phyloP scores from a whole-genome alignment of 2,888 invertebrate genomes.

The Patella ulyssiponensis region DNA sequence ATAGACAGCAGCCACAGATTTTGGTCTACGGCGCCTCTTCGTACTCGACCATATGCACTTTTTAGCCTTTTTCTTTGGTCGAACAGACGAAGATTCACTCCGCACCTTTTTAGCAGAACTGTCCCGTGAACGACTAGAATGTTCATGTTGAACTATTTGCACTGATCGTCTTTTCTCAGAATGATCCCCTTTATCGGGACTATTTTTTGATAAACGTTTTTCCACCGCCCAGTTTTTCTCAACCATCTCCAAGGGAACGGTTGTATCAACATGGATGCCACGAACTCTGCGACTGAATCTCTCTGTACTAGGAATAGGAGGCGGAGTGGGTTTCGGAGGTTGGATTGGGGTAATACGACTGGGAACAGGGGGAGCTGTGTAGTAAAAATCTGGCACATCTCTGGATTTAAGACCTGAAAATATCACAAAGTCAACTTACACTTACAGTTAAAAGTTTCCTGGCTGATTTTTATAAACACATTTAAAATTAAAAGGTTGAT shows the following conservation, averaged over 20 bases:
- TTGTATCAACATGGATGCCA: slow-evolving; percentile 53
- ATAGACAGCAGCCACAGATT: slow-evolving; percentile 7
- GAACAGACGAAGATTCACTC: background rate
- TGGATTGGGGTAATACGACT: slow-evolving; percentile 68
- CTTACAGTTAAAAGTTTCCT: no score
- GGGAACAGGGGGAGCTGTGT: background rate
- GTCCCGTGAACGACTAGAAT: background rate
- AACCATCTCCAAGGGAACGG: slow-evolving; percentile 48
- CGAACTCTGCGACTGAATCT: slow-evolving; percentile 60
- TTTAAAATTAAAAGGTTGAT: no score
- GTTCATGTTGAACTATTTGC: background rate
- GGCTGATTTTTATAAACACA: no score
- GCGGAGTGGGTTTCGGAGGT: background rate
- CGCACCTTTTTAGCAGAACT: slow-evolving; percentile 20
- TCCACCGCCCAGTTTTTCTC: slow-evolving; percentile 46
- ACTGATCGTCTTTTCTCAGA: background rate
- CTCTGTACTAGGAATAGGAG: slow-evolving; percentile 53
- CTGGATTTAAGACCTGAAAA: slow-evolving; percentile 26
- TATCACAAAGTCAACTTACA: no score
- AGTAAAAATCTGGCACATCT: slow-evolving; percentile 18
- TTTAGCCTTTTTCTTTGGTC: slow-evolving; percentile 33
- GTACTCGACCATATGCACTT: slow-evolving; percentile 35
- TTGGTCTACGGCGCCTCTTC: slow-evolving; percentile 24
- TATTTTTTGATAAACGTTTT: slow-evolving; percentile 17
- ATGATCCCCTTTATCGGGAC: slow-evolving; percentile 8